Conservation (phyloP, 2,797 vertebrate species). For the Phalanger gymnotis region DNA sequence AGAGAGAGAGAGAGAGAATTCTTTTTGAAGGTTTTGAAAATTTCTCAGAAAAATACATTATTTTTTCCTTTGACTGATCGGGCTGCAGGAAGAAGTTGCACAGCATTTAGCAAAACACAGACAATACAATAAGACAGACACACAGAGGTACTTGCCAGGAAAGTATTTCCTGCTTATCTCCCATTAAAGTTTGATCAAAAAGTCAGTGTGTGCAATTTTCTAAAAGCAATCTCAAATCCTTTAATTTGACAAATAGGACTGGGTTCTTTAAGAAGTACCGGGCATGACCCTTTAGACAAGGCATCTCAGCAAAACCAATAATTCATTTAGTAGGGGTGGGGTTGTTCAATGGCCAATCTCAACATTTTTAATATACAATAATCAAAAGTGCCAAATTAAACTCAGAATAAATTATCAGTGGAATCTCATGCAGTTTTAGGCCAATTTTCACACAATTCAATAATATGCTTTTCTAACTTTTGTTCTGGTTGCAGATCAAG, state of each 20-base stretch:
- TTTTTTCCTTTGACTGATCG: neutral
- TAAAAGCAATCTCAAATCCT: too few species aligned
- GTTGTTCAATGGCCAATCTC: neutral
- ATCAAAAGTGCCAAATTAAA: neutral
- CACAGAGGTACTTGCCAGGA: neutral
- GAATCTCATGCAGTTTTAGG: neutral
- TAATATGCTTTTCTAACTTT: neutral
- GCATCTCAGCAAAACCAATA: neutral
- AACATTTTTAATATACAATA: neutral
- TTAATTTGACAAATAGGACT: too few species aligned
- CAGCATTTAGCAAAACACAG: neutral
- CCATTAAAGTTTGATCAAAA: neutral
- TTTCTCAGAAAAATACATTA: too few species aligned
- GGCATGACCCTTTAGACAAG: neutral
- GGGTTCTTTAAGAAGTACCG: neutral
- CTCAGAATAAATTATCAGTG: neutral
- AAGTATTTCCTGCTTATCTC: neutral
- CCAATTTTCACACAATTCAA: neutral
- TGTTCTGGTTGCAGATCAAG: neutral
- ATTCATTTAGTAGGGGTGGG: neutral
- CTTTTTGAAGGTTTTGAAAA: too few species aligned
- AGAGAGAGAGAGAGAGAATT: too few species aligned
- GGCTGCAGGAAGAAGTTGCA: neutral
- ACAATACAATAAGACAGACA: neutral
- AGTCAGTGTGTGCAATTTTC: too few species aligned